Evolutionary conservation across 2,888 invertebrate genomes (phyloP).

Genomic region (Cataglyphis livida): DNA sequence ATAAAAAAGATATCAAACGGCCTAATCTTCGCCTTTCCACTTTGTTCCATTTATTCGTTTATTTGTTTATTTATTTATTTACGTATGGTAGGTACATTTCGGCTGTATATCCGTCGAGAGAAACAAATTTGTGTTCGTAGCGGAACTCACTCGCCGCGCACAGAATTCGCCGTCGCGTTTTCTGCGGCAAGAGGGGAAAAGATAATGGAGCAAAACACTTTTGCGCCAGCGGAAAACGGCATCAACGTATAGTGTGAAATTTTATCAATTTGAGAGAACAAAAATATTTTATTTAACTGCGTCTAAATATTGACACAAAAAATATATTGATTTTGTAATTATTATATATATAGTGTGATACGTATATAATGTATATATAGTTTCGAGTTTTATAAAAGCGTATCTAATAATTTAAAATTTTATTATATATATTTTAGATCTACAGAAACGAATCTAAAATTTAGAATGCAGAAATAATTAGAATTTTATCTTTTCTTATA

Average conservation of each 20-base stretch:
- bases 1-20: conserved; percentile 35
- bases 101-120: conserved; percentile 57
- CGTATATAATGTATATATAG: background rate
- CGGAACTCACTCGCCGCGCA: conserved; percentile 46
- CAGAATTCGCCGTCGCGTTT: conserved; percentile 38
- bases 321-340: background rate
- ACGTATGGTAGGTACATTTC: conserved; percentile 71
- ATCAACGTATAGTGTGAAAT: conserved; percentile 26
- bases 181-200: conserved; percentile 9
- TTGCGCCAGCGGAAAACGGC: conserved; percentile 15
- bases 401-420: background rate
- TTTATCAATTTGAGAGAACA: conserved; percentile 22
- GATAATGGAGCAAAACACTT: conserved; percentile 36
- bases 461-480: background rate
- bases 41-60: conserved; percentile 61
- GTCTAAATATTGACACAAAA: background rate
- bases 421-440: background rate
- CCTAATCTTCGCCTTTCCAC: conserved; percentile 26
- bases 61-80: conserved; percentile 67
- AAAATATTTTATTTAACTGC: conserved; percentile 21
- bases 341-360: background rate
- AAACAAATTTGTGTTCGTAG: conserved; percentile 54
- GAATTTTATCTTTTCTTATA: background rate
- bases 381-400: background rate
- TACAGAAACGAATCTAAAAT: background rate